phyloP scores from a whole-genome alignment of 2,113 vertebrate species.

The Tinamus guttatus region DNA sequence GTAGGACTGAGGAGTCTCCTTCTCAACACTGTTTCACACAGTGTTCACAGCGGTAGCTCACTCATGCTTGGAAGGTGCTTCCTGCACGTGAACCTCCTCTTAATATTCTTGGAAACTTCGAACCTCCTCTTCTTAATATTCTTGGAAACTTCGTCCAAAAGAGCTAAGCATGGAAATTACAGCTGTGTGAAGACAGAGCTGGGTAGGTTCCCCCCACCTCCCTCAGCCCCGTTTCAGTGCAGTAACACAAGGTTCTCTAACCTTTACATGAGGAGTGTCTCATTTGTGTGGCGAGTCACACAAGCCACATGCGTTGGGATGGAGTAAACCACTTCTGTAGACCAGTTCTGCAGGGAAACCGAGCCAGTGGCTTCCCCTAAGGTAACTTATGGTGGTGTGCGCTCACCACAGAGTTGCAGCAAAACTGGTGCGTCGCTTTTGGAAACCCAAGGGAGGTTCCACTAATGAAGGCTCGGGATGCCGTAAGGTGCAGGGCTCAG shows the following conservation, averaged over 20 bases:
- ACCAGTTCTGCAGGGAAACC: background rate
- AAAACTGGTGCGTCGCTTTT: no score
- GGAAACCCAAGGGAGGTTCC: background rate
- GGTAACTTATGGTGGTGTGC: background rate
- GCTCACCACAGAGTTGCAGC: fast-evolving
- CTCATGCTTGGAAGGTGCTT: background rate
- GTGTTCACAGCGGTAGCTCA: fast-evolving
- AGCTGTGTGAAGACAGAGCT: background rate
- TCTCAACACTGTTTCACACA: background rate
- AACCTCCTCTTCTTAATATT: no score
- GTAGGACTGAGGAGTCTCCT: background rate
- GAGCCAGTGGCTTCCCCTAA: fast-evolving
- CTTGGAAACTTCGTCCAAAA: background rate
- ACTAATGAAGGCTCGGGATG: background rate
- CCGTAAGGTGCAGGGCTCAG: background rate
- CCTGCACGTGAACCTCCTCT: background rate
- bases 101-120: no score
- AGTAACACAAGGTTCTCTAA: background rate
- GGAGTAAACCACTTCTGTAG: background rate
- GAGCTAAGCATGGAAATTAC: background rate
- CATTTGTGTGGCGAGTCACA: background rate
- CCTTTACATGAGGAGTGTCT: background rate
- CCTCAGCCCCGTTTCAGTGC: background rate
- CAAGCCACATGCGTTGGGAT: fast-evolving
- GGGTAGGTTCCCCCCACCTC: fast-evolving